phyloP scores from a whole-genome alignment of 2,113 vertebrate species.

The Hippocampus zosterae region DNA sequence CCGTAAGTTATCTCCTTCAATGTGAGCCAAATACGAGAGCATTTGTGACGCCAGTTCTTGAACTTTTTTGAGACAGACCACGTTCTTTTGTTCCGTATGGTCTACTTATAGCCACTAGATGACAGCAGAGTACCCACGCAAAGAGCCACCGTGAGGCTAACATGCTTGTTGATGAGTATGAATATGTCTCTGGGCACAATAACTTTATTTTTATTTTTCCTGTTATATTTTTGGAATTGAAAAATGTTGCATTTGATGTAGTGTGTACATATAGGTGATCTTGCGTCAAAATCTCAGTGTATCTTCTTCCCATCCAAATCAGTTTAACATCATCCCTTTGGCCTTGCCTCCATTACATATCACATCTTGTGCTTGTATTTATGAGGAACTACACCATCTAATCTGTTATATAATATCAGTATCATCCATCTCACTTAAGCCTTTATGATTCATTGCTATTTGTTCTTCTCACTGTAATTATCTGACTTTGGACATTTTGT shows the following conservation, averaged over 20 bases:
- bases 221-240: neutral
- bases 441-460: neutral
- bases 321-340: constrained; percentile 23
- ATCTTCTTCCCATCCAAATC: constrained; percentile 37
- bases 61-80: neutral
- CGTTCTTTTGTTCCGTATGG: neutral
- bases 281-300: constrained; percentile 42
- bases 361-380: neutral
- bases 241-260: neutral
- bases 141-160: neutral
- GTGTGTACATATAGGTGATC: neutral
- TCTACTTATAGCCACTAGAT: constrained; percentile 46
- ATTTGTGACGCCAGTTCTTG: neutral
- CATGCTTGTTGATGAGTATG: neutral
- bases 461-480: neutral
- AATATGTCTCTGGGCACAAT: neutral
- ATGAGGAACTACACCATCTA: neutral
- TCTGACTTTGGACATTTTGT: neutral
- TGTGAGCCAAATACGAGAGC: too few relatives aligned
- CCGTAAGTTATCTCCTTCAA: too few relatives aligned
- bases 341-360: constrained; percentile 2
- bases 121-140: constrained; percentile 35
- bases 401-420: neutral
- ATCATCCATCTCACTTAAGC: neutral
- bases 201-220: neutral